Percentiles rank a stretch among this genome's conserved stretches.
Evolutionary conservation across 2,113 vertebrate genomes (phyloP).

Genomic region (Phodopus roborovskii): DNA sequence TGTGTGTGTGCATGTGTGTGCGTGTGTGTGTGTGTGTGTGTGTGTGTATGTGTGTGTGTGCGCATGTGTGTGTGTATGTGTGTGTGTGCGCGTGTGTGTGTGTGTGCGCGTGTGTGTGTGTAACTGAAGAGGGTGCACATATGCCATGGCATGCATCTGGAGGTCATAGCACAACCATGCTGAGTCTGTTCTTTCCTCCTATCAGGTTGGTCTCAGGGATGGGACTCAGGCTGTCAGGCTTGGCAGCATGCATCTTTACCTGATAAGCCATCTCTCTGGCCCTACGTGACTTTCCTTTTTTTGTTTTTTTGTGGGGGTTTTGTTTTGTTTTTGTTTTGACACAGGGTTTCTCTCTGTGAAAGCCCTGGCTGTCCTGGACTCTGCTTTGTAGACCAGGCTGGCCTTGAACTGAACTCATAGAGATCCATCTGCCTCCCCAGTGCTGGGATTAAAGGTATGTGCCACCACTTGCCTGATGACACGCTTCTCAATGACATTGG

Average conservation of each 20-base stretch:
- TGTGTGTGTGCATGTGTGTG: too few relatives aligned
- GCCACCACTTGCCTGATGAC: neutral
- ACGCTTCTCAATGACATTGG: neutral
- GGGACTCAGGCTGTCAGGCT: neutral
- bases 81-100: neutral
- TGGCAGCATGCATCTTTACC: neutral
- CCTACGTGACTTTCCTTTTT: neutral
- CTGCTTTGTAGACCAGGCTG: neutral
- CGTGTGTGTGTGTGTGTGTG: neutral
- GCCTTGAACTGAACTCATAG: neutral
- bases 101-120: neutral
- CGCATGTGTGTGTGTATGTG: neutral
- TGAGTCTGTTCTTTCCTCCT: neutral
- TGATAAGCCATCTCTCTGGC: neutral
- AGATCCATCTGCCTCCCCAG: neutral
- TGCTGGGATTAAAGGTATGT: neutral
- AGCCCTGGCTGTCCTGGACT: neutral
- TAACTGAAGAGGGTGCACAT: too few relatives aligned
- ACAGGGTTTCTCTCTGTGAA: neutral
- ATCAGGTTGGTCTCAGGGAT: neutral
- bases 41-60: neutral
- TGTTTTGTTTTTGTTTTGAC: neutral
- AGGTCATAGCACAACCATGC: neutral
- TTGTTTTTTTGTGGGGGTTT: neutral
- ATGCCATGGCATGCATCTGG: neutral